phyloP scores from a whole-genome alignment of 1,140 invertebrate genomes.

The Tetramorium simillimum region DNA sequence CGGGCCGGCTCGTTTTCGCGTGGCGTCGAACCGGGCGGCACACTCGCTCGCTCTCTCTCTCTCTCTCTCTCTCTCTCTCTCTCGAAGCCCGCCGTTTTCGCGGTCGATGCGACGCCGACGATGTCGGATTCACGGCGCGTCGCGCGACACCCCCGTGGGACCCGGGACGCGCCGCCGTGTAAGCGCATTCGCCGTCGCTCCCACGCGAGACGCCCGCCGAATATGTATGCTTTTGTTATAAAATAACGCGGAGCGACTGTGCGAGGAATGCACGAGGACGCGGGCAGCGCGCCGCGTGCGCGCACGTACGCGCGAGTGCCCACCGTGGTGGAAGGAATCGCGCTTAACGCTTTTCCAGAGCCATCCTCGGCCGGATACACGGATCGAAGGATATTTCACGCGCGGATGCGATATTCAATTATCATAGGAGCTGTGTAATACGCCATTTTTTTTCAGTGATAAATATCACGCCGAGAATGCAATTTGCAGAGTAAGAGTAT shows the following conservation, averaged over 20 bases:
- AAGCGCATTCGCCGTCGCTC: background rate
- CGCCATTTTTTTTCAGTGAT: background rate
- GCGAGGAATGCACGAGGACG: background rate
- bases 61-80: too few relatives aligned
- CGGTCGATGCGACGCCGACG: slow-evolving; percentile 31
- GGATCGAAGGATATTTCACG: background rate
- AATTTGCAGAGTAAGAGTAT: background rate
- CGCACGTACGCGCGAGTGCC: background rate
- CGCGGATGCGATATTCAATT: background rate
- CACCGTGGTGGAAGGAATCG: background rate
- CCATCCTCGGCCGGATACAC: background rate
- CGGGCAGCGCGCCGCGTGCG: too few relatives aligned
- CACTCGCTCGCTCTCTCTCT: too few relatives aligned
- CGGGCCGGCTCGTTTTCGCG: background rate
- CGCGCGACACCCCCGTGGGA: slow-evolving; percentile 24
- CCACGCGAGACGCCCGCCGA: background rate
- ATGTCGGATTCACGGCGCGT: slow-evolving; percentile 35
- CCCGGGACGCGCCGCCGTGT: background rate
- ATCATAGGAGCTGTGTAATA: background rate
- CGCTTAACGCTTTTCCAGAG: background rate
- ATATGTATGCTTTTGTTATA: slow-evolving; percentile 14
- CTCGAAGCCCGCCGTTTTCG: slow-evolving; percentile 4
- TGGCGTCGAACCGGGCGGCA: background rate
- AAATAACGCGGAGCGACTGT: background rate
- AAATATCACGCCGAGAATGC: background rate